A percentile compares a stretch with the other conserved stretches of the same genome.
phyloP scores from a whole-genome alignment of 2,797 vertebrate species.

The Buceros bicornis region DNA sequence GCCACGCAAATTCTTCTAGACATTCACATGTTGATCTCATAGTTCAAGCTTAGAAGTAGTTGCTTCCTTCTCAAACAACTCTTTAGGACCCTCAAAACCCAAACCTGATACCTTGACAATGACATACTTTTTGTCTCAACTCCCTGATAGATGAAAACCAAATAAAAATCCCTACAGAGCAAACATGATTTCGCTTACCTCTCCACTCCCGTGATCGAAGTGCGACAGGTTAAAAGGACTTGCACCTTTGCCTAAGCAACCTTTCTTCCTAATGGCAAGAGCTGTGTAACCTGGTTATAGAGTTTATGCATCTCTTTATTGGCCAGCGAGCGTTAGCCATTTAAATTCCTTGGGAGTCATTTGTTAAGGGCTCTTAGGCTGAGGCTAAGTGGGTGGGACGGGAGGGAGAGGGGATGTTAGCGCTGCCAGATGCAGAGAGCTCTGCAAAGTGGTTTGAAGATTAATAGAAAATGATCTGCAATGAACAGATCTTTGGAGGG shows the following conservation, averaged over 20 bases:
- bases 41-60: not conserved
- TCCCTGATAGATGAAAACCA: constrained; percentile 32
- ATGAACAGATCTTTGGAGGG: constrained; percentile 32
- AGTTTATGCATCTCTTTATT: constrained; percentile 74
- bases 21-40: not conserved
- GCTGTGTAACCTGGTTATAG: constrained; percentile 55
- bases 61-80: not conserved
- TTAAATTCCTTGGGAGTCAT: constrained; percentile 83
- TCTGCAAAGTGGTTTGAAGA: constrained; percentile 52
- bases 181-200: constrained; percentile 80
- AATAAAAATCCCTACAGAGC: constrained; percentile 27
- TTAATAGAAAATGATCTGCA: constrained; percentile 55
- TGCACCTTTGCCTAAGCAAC: constrained; percentile 65
- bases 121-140: not conserved
- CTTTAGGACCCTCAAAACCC: constrained; percentile 1
- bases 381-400: constrained; percentile 75
- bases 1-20: not conserved
- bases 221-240: constrained; percentile 65
- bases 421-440: constrained; percentile 53
- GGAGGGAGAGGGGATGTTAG: constrained; percentile 60
- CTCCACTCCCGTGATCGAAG: constrained; percentile 50
- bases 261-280: constrained; percentile 74
- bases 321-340: constrained; percentile 76
- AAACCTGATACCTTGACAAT: not conserved
- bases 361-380: constrained; percentile 81